phyloP scores from a whole-genome alignment of 2,113 vertebrate species.

The Tautogolabrus adspersus region DNA sequence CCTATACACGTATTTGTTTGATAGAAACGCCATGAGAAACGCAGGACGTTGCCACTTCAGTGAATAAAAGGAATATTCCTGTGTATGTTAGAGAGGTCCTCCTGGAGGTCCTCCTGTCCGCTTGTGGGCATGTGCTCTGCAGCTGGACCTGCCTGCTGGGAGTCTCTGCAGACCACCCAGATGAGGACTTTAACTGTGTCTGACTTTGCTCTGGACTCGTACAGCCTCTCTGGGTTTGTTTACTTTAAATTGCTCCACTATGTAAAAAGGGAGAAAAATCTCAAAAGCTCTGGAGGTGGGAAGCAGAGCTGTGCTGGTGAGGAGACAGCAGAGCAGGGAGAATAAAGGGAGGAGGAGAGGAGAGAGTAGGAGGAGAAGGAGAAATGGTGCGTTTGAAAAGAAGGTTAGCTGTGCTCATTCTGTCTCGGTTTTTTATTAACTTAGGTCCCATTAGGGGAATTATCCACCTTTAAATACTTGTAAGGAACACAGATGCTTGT shows the following conservation, averaged over 20 bases:
- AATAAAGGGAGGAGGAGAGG: conserved; percentile 5
- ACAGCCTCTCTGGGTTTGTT: background rate
- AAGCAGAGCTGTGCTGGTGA: conserved; percentile 1
- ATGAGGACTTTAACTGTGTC: conserved; percentile 31
- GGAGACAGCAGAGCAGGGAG: conserved; percentile 5
- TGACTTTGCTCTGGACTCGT: conserved; percentile 17
- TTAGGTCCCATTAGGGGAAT: conserved; percentile 15
- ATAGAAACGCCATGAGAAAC: too few relatives aligned
- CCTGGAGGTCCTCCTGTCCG: too few relatives aligned
- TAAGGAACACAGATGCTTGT: background rate
- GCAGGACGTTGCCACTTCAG: too few relatives aligned
- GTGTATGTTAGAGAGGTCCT: too few relatives aligned
- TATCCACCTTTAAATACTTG: conserved; percentile 7
- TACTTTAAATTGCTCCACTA: conserved; percentile 1
- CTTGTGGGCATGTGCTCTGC: too few relatives aligned
- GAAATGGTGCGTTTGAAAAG: conserved; percentile 2
- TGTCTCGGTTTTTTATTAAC: conserved; percentile 12
- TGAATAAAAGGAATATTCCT: too few relatives aligned
- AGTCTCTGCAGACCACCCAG: conserved; percentile 27
- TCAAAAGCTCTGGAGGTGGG: conserved; percentile 29
- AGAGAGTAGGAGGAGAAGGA: background rate
- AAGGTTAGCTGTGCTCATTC: conserved; percentile 3
- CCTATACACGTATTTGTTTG: too few relatives aligned
- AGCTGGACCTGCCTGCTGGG: background rate
- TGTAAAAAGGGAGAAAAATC: conserved; percentile 32